A percentile compares a stretch with the other conserved stretches of the same genome.
Evolutionary conservation across 2,797 vertebrate species (phyloP).

Genomic region (Halcyon badia): DNA sequence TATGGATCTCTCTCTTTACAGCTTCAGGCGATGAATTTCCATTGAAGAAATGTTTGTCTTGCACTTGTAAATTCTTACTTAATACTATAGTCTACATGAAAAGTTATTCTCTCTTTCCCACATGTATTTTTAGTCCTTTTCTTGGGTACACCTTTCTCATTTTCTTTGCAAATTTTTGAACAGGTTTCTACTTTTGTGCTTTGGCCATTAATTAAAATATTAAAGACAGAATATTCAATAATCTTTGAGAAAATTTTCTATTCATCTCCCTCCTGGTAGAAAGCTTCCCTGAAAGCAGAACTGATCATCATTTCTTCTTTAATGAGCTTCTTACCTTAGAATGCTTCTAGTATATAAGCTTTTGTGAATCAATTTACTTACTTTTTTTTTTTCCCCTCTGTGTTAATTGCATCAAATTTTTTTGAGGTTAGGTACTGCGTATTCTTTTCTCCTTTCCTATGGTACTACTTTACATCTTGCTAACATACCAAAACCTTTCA

Average conservation of each 20-base stretch:
- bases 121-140: background rate
- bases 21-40: background rate
- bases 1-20: background rate
- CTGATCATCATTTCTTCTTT: background rate
- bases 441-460: background rate
- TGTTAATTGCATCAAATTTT: background rate
- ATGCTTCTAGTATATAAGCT: background rate
- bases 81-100: background rate
- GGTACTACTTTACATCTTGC: background rate
- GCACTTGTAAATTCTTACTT: background rate
- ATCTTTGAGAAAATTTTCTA: slow-evolving; percentile 42
- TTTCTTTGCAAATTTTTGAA: slow-evolving; percentile 54
- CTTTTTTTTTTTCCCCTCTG: background rate
- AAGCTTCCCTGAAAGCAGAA: background rate
- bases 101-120: background rate
- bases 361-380: background rate
- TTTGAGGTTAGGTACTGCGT: background rate
- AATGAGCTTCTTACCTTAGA: background rate
- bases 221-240: slow-evolving; percentile 33
- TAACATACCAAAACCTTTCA: background rate
- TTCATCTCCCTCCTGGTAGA: background rate
- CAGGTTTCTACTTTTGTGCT: background rate
- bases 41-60: background rate
- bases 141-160: slow-evolving; percentile 3
- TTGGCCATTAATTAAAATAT: slow-evolving; percentile 13